These are phyloP conservation scores for Frankliniella fusca DNA, from an alignment of 2,888 invertebrate species.

Conservation along the genomic window DNA sequence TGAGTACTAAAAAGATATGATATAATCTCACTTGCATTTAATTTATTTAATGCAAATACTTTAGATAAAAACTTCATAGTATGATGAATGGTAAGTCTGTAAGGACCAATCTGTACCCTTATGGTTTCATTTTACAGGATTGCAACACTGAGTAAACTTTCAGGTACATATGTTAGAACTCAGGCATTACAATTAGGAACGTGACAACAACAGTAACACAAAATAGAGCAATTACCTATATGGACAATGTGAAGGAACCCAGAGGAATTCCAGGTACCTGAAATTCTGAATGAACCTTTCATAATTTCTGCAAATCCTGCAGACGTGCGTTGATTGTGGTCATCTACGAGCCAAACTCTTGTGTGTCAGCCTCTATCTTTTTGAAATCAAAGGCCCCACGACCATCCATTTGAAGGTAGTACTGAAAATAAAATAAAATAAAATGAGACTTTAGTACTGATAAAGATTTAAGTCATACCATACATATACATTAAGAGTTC, in stretches of 20 bases:
- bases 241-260: too few species aligned
- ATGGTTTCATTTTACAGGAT: background rate
- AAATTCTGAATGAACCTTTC: background rate
- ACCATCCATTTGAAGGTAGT: constrained; percentile 93
- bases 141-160: constrained; percentile 15
- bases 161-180: constrained; percentile 15
- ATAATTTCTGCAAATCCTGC: background rate
- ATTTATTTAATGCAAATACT: background rate
- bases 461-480: background rate
- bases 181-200: background rate
- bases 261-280: too few species aligned
- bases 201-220: background rate
- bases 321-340: background rate
- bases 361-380: constrained; percentile 77
- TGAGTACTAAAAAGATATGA: background rate
- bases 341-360: constrained; percentile 83
- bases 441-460: background rate
- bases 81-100: background rate
- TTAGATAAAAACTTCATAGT: background rate
- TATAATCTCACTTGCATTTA: background rate
- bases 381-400: constrained; percentile 84
- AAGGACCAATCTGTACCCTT: too few species aligned
- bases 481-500: background rate
- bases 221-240: background rate
- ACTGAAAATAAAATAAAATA: constrained; percentile 51